These are phyloP conservation scores for Argynnis bischoffii DNA, from an alignment of 2,888 invertebrate genomes.

Conservation along the genomic window DNA sequence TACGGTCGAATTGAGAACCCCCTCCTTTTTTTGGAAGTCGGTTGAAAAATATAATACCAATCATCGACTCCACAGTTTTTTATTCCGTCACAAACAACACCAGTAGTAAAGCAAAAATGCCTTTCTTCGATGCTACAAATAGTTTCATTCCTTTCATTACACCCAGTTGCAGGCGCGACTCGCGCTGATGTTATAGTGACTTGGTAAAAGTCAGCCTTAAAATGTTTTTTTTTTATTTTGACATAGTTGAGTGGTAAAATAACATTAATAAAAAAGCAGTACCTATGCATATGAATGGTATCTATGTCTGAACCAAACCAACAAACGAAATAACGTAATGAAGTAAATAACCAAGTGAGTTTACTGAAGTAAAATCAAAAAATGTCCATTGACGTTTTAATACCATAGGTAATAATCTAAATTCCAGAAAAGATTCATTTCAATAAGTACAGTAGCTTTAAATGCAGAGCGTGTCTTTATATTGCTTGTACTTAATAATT, in stretches of 20 bases:
- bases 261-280: too few species aligned
- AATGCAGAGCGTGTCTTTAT: too few species aligned
- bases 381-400: too few species aligned
- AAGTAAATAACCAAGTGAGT: too few species aligned
- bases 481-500: too few species aligned
- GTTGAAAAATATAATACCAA: conserved; percentile 55
- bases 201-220: conserved; percentile 66
- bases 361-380: too few species aligned
- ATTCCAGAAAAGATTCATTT: too few species aligned
- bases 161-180: conserved; percentile 49
- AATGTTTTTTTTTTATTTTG: conserved; percentile 11
- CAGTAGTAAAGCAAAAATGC: conserved; percentile 65
- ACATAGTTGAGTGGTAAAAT: neutral
- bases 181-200: conserved; percentile 67
- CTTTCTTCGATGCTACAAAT: conserved; percentile 48
- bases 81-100: conserved; percentile 72
- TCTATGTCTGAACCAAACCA: neutral
- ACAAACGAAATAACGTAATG: too few species aligned
- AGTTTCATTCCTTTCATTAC: conserved; percentile 56
- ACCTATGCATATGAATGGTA: neutral
- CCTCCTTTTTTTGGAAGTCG: too few species aligned
- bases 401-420: too few species aligned
- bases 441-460: too few species aligned
- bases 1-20: too few species aligned
- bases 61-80: conserved; percentile 70